phyloP scores from a whole-genome alignment of 2,888 invertebrate species.

The Carcina quercana region DNA sequence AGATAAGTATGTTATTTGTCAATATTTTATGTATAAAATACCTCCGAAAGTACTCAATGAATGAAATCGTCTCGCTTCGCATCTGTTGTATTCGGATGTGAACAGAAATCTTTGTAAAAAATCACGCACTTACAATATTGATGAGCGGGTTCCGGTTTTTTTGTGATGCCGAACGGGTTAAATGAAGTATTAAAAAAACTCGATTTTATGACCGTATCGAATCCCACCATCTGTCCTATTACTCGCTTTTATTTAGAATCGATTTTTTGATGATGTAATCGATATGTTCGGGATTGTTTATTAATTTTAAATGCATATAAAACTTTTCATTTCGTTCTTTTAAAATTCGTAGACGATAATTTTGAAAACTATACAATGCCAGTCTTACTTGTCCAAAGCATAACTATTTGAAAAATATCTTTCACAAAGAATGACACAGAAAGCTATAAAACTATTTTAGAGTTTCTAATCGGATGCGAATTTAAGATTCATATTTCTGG shows the following conservation, averaged over 20 bases:
- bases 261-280: no score
- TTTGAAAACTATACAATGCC: no score
- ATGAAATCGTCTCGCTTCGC: constrained; percentile 22
- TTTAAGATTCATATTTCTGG: no score
- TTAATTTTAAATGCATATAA: no score
- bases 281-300: no score
- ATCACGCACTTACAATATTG: constrained; percentile 36
- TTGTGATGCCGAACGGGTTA: constrained; percentile 10
- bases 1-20: not conserved
- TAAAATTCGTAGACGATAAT: no score
- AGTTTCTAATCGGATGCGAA: no score
- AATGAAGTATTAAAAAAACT: constrained; percentile 27
- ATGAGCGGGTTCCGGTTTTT: constrained; percentile 44
- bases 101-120: constrained; percentile 38
- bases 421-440: no score
- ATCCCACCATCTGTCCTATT: constrained; percentile 37
- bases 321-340: no score
- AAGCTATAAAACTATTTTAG: no score
- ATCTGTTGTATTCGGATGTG: constrained; percentile 47
- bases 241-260: constrained; percentile 15
- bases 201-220: constrained; percentile 29
- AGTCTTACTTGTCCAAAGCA: no score
- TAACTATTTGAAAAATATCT: no score
- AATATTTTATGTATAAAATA: not conserved
- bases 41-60: not conserved